Base-by-base conservation (phyloP, 1,140 invertebrate species). In the Leguminivora glycinivorella region DNA sequence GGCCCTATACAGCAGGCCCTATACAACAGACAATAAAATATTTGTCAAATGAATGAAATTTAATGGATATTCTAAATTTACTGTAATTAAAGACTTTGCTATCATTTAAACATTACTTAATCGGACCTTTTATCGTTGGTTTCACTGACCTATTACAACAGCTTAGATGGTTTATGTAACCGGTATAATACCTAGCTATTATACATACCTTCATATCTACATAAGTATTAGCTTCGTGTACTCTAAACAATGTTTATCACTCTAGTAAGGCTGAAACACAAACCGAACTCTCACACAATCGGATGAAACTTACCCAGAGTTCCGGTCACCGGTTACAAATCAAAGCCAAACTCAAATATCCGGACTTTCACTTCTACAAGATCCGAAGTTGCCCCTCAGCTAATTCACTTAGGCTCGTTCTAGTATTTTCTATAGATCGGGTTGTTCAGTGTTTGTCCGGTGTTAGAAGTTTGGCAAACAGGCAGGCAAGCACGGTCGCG, bases 261-360 rank as follows among this genome's bases (percentile, higher is more conserved):
- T 52, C 22, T 22, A 19, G 14, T 9, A 22, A 52, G n/a, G 17
- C 47, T 52, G 19, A 52, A 52, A 52, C 19, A 52, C 47, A 52
- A 52, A 52, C 47, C 19, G 17, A 52, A 22, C 47, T 52, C 43
- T 47, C 43, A 17, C 43, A 47, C 43, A 47, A 47, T 47, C 47
- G 47, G 47, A 52, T 52, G 47, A 63, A 60, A 63, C 58, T 63
- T 63, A 63, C 26, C 58, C n/a, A 14, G 56, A 29, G 58, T 63
- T 29, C 58, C 25, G 58, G 58, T 63, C 58, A 17, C 58, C 7
- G 26, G 25, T 17, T 29, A 63, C 58, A 63, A 63, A 63, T 63
- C 58, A 63, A 29, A 6, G 56, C 56, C 29, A 26, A 26, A 29
- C 14, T 26, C n/a, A 63, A 63, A 63, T 31, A 63, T n/a, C 47